Evolutionary conservation across 2,113 vertebrate genomes (phyloP).

Genomic region (Onychostruthus taczanowskii): DNA sequence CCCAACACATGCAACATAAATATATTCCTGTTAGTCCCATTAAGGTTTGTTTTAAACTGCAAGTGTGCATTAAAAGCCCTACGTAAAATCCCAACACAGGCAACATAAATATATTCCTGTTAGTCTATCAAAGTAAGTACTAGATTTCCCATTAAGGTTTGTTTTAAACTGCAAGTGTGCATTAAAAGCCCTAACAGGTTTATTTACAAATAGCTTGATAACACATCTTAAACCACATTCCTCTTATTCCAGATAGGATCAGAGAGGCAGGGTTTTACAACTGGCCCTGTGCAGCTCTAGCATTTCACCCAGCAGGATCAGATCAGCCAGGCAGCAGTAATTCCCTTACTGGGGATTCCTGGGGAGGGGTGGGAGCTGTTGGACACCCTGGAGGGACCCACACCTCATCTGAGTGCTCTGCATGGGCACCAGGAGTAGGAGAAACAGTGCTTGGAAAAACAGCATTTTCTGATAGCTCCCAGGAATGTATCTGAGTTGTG

Average conservation of each 20-base stretch:
- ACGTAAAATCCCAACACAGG: not conserved
- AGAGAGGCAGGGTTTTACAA: not conserved
- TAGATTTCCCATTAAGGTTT: not conserved
- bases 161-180: not conserved
- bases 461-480: not conserved
- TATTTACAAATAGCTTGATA: not conserved
- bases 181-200: not conserved
- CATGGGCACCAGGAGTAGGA: not conserved
- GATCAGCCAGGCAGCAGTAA: not conserved
- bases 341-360: not conserved
- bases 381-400: not conserved
- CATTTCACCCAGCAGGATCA: not conserved
- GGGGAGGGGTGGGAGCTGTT: not conserved
- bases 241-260: not conserved
- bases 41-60: not conserved
- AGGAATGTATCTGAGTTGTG: not conserved
- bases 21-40: not conserved
- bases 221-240: not conserved
- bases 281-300: not conserved
- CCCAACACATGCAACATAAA: not conserved
- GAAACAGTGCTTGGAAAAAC: not conserved
- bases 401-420: fast-evolving
- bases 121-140: not conserved
- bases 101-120: not conserved
- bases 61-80: not conserved